These are phyloP conservation scores for Eptesicus fuscus DNA, from an alignment of 2,113 vertebrate species.

Conservation along the genomic window DNA sequence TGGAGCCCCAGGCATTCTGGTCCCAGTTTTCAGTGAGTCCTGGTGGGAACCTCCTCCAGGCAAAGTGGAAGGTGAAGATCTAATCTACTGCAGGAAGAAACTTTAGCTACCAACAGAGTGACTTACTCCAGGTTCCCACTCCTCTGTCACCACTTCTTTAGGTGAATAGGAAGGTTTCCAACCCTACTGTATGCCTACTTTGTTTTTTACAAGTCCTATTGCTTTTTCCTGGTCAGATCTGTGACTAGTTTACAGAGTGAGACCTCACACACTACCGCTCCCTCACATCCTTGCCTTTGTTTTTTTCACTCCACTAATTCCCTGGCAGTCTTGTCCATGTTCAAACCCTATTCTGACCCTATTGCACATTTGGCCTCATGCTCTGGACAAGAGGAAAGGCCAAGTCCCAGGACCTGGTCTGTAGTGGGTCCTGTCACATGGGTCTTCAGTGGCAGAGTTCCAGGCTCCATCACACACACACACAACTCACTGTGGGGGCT, in stretches of 20 bases:
- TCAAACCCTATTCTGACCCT: background rate
- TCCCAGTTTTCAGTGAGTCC: background rate
- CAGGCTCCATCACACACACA: background rate
- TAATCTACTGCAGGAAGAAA: background rate
- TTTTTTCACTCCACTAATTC: background rate
- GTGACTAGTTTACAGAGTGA: background rate
- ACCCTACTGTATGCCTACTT: fast-evolving
- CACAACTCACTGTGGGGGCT: background rate
- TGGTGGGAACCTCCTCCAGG: background rate
- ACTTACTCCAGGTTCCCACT: fast-evolving
- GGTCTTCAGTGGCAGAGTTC: background rate
- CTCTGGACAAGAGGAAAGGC: background rate
- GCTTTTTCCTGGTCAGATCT: background rate
- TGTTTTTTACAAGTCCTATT: background rate
- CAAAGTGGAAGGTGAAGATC: background rate
- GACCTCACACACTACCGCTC: fast-evolving
- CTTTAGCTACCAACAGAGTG: fast-evolving
- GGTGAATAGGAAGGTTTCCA: background rate
- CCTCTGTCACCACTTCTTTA: background rate
- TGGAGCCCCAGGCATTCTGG: background rate
- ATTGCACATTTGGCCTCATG: background rate
- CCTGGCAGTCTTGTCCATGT: fast-evolving
- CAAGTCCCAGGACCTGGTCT: background rate
- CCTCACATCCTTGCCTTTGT: background rate
- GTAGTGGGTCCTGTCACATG: background rate